Percentiles rank a stretch among this genome's conserved stretches.
Conservation (phyloP, 2,797 vertebrate genomes). For the Sebastes taczanowskii region DNA sequence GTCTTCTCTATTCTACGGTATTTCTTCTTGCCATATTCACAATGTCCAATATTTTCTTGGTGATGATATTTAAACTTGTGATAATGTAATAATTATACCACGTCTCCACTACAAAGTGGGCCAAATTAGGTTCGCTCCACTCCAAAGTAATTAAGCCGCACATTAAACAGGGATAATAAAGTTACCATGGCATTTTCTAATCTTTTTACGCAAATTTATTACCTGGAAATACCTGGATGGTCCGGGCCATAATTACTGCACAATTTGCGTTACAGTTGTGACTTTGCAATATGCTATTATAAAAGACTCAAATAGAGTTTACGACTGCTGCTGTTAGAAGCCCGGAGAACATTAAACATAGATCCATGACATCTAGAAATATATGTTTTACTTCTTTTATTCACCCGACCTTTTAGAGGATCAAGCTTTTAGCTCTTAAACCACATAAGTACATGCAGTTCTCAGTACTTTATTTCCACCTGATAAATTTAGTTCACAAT, state of each 20-base stretch:
- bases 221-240: constrained; percentile 23
- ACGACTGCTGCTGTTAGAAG: background rate
- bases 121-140: constrained; percentile 30
- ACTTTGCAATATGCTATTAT: background rate
- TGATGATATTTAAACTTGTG: constrained; percentile 29
- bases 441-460: background rate
- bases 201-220: constrained; percentile 35
- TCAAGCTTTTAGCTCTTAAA: background rate
- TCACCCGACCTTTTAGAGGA: background rate
- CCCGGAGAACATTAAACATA: background rate
- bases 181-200: constrained; percentile 31
- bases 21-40: background rate
- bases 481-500: background rate
- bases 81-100: constrained; percentile 33
- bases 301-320: background rate
- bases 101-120: constrained; percentile 14
- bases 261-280: background rate
- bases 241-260: constrained; percentile 3
- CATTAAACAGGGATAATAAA: constrained; percentile 38
- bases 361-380: background rate
- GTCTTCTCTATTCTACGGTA: background rate
- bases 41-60: background rate
- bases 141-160: constrained; percentile 42
- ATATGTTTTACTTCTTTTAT: background rate
- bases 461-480: background rate